Base-by-base conservation (phyloP, 2,113 vertebrate species). In the rabbit (Oryctolagus cuniculus) region DNA sequence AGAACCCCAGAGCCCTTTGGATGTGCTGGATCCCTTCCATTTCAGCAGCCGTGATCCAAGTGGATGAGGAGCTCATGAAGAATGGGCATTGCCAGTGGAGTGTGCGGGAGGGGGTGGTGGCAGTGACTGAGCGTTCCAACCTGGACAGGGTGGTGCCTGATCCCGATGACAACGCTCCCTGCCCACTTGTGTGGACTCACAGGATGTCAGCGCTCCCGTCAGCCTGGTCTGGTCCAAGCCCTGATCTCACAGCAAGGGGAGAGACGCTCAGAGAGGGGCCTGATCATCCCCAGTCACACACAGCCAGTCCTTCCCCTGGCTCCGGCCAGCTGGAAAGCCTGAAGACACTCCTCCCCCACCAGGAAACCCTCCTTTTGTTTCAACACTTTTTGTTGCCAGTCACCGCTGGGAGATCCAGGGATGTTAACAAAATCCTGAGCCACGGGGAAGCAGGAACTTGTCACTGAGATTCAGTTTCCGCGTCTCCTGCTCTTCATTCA, bases 391-490 rank as follows among this genome's bases (percentile, higher is more conserved):
- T 94, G 34, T 58, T 73, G 29, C 78, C 93, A 63, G 70, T 91
- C 66, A 72, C 84, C 58, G 53, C 72, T 83, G 51, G 87, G 79
- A 79, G 61, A 95, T 61, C 36, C 49, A 34, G 75, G 66, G 83
- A 53, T 11, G 3, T 88, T 92, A 90, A 86, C 77, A 74, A 69
- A 89, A 63, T 92, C 29, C 69, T 1, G 7, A 89, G 83, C 83
- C 85, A 94, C 66, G 34, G 89, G 82, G 61, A 75, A 91, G 61
- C 58, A 49, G 34, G n/a, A 94, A 84, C 29, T 93, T 82, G 34
- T 87, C 67, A 89, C 93, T 84, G 66, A 92, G 80, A 91, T 88
- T 75, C 79, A 82, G 2, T 6, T 80, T 95, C 83, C 91, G 70
- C 72, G 72, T 58, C 79, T 63, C 84, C 79, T 24, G 55, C 77